phyloP scores from a whole-genome alignment of 2,888 invertebrate genomes.

The Rhyacophila evoluta region DNA sequence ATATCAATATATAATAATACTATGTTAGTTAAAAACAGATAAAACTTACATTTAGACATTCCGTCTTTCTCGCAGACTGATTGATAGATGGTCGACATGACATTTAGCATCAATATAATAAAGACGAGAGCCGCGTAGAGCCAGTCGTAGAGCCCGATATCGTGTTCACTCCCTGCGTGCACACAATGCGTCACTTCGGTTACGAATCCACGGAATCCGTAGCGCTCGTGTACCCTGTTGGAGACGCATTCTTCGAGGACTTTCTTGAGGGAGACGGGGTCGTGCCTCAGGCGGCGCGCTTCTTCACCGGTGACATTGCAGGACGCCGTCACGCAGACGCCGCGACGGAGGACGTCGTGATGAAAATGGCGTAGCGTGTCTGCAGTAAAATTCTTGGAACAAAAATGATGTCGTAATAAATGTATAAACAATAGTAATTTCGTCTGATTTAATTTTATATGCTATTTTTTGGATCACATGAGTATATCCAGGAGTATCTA shows the following conservation, averaged over 20 bases:
- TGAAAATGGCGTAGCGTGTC: not conserved
- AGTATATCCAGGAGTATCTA: no score
- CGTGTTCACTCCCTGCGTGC: conserved; percentile 1
- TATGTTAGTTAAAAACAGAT: no score
- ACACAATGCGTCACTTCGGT: not conserved
- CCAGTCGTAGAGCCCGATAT: not conserved
- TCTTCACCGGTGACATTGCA: not conserved
- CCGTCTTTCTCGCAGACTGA: not conserved
- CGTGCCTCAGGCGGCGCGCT: not conserved
- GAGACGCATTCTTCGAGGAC: not conserved
- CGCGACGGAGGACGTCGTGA: not conserved
- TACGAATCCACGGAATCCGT: conserved; percentile 33
- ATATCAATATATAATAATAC: no score
- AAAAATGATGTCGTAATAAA: no score
- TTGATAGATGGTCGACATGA: not conserved
- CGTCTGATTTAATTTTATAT: no score
- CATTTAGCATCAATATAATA: not conserved
- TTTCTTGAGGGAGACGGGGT: not conserved
- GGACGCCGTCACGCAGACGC: not conserved
- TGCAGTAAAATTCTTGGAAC: conserved; percentile 43
- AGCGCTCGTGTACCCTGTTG: not conserved
- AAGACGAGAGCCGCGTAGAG: not conserved
- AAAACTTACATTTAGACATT: not conserved
- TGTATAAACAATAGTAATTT: no score
- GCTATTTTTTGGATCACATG: no score